Percentiles rank a stretch among this genome's conserved stretches.
phyloP scores from a whole-genome alignment of 2,113 vertebrate species.

The Corythoichthys haematopterus region DNA sequence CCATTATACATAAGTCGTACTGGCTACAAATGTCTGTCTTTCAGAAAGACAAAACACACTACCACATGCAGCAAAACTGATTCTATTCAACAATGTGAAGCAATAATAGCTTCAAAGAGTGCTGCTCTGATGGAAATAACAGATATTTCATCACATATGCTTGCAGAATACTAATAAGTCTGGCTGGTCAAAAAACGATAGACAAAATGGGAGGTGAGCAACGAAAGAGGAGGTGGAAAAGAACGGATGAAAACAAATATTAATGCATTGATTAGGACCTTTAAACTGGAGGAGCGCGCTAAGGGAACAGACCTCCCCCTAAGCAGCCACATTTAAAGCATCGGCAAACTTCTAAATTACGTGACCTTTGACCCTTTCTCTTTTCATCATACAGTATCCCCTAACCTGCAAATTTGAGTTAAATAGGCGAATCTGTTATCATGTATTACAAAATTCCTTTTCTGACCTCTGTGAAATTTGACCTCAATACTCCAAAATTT shows the following conservation, averaged over 20 bases:
- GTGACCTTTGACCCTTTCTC: too few species aligned
- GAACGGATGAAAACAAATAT: background rate
- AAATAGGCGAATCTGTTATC: too few species aligned
- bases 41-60: background rate
- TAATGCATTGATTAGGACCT: constrained; percentile 9
- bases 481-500: too few species aligned
- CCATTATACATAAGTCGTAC: constrained; percentile 2
- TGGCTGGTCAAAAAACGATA: constrained; percentile 34
- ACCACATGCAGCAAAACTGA: constrained; percentile 16
- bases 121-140: constrained; percentile 43
- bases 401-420: too few species aligned
- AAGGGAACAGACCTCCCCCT: too few species aligned
- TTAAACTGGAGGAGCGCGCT: too few species aligned
- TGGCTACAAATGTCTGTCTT: constrained; percentile 6
- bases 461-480: too few species aligned
- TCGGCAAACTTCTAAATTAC: too few species aligned
- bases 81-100: background rate
- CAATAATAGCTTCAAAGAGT: constrained; percentile 21
- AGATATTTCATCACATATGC: constrained; percentile 40
- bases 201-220: constrained; percentile 39
- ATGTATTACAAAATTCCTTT: too few species aligned
- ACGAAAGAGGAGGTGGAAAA: constrained; percentile 16
- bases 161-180: constrained; percentile 60
- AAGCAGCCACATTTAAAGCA: too few species aligned
- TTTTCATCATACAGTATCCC: too few species aligned